A percentile compares a stretch with the other conserved stretches of the same genome.
phyloP scores from a whole-genome alignment of 1,140 invertebrate genomes.

The Lepidurus arcticus region DNA sequence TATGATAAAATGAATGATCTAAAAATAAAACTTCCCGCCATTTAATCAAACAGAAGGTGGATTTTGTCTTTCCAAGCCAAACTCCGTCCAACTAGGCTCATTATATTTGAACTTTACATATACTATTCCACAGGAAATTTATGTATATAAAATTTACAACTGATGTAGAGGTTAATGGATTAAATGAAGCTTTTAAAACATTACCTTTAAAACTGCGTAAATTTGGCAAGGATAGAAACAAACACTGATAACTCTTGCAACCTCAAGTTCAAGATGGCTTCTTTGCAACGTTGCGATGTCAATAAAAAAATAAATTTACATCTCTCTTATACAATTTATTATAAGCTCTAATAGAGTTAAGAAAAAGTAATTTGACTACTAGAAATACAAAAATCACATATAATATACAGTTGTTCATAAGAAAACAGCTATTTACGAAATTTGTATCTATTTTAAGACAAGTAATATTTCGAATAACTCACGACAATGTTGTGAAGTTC shows the following conservation, averaged over 20 bases:
- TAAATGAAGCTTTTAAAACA: neutral
- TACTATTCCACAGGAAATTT: neutral
- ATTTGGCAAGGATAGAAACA: neutral
- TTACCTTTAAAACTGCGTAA: neutral
- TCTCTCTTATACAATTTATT: neutral
- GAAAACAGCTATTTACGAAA: too few relatives aligned
- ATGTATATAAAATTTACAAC: neutral
- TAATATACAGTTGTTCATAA: too few relatives aligned
- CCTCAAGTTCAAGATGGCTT: neutral
- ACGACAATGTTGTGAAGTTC: too few relatives aligned
- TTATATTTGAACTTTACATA: neutral
- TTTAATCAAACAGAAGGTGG: neutral
- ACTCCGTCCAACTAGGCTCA: conserved; percentile 20
- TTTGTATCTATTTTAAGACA: too few relatives aligned
- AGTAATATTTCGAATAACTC: too few relatives aligned
- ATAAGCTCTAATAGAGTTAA: neutral
- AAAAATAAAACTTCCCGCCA: neutral
- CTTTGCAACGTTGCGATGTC: neutral
- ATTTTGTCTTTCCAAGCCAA: neutral
- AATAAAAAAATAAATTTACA: neutral
- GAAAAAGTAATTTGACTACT: neutral
- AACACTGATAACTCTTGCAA: conserved; percentile 18
- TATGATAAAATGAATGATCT: neutral
- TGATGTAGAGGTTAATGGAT: neutral
- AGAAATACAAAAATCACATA: too few relatives aligned